Base-by-base conservation (phyloP, 2,797 vertebrate species). In the Lepus oiostolus region DNA sequence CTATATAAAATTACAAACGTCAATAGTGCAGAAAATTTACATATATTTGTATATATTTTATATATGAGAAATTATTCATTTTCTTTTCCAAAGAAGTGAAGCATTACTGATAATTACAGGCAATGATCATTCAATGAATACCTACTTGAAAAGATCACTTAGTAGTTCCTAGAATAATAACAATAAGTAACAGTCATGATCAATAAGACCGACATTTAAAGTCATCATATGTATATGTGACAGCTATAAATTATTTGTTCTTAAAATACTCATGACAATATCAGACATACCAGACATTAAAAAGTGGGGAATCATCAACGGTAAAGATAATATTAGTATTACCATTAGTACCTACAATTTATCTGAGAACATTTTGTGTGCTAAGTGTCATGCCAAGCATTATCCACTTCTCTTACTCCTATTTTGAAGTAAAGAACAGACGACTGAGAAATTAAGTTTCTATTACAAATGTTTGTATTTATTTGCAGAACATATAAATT, bases 61-160 rank as follows among this genome's bases (percentile, higher is more conserved):
- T 76, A 62, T 52, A 35, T 62, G 70, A 94, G 58, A 74, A 76
- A 12, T 32, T 91, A 38, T 90, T 95, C 90, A 74, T 95, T 62
- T 95, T 32, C 62, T 89, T 70, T 63, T 70, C 88, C 8, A 62
- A 92, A 91, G 85, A 91, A 94, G 67, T 95, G 11, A 47, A 95
- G 91, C 88, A 80, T 63, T 70, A 95, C 35, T 38, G 91, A 96
- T 92, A 97, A 38, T 75, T 42, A 32, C 68, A 90, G 13, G 70
- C 65, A 80, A 83, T 95, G 87, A 91, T 80, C 50, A 83, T 95
- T 81, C 91, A 93, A 60, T 87, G 38, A 93, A 88, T 75, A 90
- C 42, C 42, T 86, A 74, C 42, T 88, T 76, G 82, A 81, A 79
- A 91, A 88, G 42, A 94, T 88, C 14, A 60, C 12, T 94, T 81